Percentiles rank a stretch among this genome's conserved stretches.
Evolutionary conservation across 1,140 invertebrate species (phyloP).

Genomic region (Mercenaria mercenaria): DNA sequence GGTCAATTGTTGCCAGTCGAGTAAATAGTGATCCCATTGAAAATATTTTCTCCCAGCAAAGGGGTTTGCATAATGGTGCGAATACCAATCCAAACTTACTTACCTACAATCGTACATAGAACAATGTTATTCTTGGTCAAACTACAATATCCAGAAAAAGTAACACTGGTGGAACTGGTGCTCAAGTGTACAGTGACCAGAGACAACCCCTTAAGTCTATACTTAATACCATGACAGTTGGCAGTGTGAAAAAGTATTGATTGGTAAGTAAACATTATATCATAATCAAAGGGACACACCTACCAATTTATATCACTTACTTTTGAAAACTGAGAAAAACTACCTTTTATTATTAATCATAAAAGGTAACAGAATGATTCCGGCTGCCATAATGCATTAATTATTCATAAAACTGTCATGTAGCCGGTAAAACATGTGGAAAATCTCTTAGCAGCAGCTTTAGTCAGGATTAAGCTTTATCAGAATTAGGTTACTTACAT

Average conservation of each 20-base stretch:
- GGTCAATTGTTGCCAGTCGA: neutral
- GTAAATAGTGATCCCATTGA: slow-evolving; percentile 12
- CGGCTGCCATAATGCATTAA: too few species aligned
- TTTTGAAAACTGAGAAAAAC: too few species aligned
- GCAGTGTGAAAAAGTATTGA: neutral
- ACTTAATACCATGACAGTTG: too few species aligned
- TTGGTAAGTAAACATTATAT: neutral
- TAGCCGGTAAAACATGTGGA: too few species aligned
- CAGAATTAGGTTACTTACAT: too few species aligned
- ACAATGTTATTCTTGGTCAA: neutral
- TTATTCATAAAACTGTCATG: too few species aligned
- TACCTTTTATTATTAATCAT: too few species aligned
- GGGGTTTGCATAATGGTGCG: neutral
- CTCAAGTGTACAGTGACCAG: neutral
- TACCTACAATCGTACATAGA: neutral
- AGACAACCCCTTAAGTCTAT: slow-evolving; percentile 1
- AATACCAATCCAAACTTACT: slow-evolving; percentile 10
- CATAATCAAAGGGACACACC: too few species aligned
- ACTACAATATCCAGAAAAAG: neutral
- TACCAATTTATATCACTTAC: too few species aligned
- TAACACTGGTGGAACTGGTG: neutral
- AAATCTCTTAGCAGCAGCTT: too few species aligned
- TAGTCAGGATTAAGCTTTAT: too few species aligned
- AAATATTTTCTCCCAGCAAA: slow-evolving; percentile 31
- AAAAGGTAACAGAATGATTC: too few species aligned